Conservation (phyloP, 2,113 vertebrate genomes). For the Theristicus caerulescens region DNA sequence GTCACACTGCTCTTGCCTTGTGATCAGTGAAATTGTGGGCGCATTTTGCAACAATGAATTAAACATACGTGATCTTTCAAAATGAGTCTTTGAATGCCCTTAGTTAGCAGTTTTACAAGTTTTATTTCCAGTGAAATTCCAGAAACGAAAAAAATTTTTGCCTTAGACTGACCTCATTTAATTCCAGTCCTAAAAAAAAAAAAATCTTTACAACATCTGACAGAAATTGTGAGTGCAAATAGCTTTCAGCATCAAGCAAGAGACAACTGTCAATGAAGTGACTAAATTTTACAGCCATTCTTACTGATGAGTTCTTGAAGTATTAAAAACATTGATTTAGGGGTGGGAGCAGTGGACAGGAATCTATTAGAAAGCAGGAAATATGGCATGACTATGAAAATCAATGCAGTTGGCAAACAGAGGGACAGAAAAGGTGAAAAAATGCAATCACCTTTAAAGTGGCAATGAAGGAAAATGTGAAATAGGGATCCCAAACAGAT, state of each 20-base stretch:
- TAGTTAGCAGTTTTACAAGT: background rate
- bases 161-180: background rate
- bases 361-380: conserved; percentile 55
- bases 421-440: background rate
- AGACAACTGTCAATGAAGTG: background rate
- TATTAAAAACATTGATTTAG: conserved; percentile 57
- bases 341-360: background rate
- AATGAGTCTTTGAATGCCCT: background rate
- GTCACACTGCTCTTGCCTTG: background rate
- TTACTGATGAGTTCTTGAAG: conserved; percentile 26
- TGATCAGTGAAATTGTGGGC: background rate
- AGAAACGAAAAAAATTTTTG: background rate
- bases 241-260: background rate
- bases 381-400: conserved; percentile 60
- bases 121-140: background rate
- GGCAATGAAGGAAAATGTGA: background rate
- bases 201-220: background rate
- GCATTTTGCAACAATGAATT: background rate
- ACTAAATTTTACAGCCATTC: conserved; percentile 30
- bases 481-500: background rate
- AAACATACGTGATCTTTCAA: background rate
- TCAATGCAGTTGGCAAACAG: conserved; percentile 41
- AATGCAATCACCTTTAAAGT: conserved; percentile 1
- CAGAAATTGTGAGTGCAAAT: background rate
- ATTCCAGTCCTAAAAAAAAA: background rate